These are phyloP conservation scores for Panagrolaimus sp. DNA, from an alignment of 1,140 invertebrate species.

Conservation along the genomic window DNA sequence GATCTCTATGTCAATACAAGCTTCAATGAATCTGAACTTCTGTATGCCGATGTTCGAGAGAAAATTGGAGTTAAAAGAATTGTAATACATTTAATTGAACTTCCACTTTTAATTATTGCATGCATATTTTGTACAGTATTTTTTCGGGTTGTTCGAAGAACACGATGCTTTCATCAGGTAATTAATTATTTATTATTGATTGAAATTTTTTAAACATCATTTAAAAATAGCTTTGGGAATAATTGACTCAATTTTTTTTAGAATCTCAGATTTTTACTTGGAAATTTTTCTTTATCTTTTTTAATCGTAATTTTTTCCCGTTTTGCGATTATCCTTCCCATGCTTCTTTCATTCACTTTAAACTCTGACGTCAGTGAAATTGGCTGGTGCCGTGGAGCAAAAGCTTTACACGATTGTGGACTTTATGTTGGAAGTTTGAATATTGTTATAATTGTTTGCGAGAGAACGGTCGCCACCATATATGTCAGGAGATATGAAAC, in stretches of 20 bases:
- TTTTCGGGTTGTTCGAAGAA: background rate
- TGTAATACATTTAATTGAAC: background rate
- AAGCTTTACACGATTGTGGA: background rate
- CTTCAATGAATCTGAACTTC: too few relatives aligned
- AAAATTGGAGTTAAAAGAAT: background rate
- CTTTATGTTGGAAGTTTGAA: constrained; percentile 1
- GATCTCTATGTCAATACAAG: too few relatives aligned
- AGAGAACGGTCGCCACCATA: background rate
- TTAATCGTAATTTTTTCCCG: background rate
- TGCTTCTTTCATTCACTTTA: background rate
- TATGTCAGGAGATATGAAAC: constrained; percentile 6
- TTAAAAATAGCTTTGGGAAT: background rate
- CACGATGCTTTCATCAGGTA: constrained; percentile 6
- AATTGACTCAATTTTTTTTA: background rate
- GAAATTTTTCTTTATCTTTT: constrained; percentile 2
- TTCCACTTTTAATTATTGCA: constrained; percentile 1
- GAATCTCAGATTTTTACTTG: constrained; percentile 6
- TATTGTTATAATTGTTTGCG: constrained; percentile 1
- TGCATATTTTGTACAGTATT: background rate
- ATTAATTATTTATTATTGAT: too few relatives aligned
- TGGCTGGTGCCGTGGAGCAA: background rate
- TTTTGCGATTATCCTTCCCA: background rate
- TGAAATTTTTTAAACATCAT: too few relatives aligned
- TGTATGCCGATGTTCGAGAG: background rate
- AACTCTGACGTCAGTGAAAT: background rate